phyloP scores from a whole-genome alignment of 2,797 vertebrate species.

The Pseudopleuronectes americanus region DNA sequence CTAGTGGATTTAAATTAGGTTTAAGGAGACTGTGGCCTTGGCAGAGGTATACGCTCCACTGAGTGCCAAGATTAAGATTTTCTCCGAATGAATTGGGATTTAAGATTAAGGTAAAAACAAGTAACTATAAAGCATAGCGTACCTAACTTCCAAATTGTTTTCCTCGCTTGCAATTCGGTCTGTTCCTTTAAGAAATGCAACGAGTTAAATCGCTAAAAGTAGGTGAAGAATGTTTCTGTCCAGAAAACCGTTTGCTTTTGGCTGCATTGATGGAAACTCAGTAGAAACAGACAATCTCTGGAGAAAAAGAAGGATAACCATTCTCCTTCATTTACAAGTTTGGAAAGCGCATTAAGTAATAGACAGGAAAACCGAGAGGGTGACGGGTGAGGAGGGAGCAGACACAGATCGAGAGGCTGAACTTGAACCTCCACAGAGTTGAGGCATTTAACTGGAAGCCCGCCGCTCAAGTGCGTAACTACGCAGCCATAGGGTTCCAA shows the following conservation, averaged over 20 bases:
- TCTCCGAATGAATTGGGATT: too few species aligned
- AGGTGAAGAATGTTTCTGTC: slow-evolving; percentile 2
- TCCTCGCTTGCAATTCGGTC: not conserved
- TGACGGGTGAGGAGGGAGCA: slow-evolving; percentile 54
- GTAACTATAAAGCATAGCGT: not conserved
- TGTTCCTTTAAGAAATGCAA: not conserved
- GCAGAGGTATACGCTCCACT: too few species aligned
- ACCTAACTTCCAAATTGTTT: not conserved
- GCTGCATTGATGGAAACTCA: slow-evolving; percentile 33
- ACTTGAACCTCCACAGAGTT: slow-evolving; percentile 45
- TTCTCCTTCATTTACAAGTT: slow-evolving; percentile 52
- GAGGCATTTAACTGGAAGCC: slow-evolving; percentile 53
- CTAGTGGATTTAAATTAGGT: too few species aligned
- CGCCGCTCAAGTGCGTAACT: slow-evolving; percentile 60
- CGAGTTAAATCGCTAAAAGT: not conserved
- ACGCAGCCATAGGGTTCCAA: slow-evolving; percentile 66
- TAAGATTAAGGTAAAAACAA: not conserved
- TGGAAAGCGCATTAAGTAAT: slow-evolving; percentile 69
- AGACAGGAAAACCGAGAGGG: slow-evolving; percentile 59
- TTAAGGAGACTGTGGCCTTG: too few species aligned
- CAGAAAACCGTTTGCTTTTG: slow-evolving; percentile 12
- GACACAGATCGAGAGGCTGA: slow-evolving; percentile 34
- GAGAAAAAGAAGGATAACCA: slow-evolving; percentile 21
- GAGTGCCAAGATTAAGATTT: too few species aligned
- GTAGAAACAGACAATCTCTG: slow-evolving; percentile 2